A percentile compares a stretch with the other conserved stretches of the same genome.
Evolutionary conservation across 1,140 invertebrate genomes (phyloP).

Genomic region (Papilio polytes): DNA sequence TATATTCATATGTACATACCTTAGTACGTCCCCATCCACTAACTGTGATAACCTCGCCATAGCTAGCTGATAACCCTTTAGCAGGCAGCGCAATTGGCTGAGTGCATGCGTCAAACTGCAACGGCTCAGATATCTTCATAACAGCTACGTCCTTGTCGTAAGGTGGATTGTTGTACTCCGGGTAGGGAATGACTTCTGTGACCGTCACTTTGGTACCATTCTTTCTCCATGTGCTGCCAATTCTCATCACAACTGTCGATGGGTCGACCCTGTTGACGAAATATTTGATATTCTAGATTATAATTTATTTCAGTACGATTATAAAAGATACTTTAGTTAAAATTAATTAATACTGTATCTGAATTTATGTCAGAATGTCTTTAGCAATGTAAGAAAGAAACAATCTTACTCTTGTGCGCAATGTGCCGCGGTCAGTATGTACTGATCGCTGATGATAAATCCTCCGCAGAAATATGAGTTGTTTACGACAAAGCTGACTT

Average conservation of each 20-base stretch:
- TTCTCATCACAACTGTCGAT: slow-evolving; percentile 69
- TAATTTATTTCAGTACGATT: neutral
- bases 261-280: slow-evolving; percentile 68
- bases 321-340: neutral
- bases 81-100: slow-evolving; percentile 61
- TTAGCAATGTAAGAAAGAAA: neutral
- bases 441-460: slow-evolving; percentile 84
- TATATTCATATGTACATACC: slow-evolving; percentile 42
- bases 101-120: slow-evolving; percentile 64
- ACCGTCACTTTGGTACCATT: slow-evolving; percentile 77
- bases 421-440: slow-evolving; percentile 87
- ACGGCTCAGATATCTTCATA: slow-evolving; percentile 73
- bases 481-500: slow-evolving; percentile 83
- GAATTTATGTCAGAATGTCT: neutral
- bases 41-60: slow-evolving; percentile 55
- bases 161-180: slow-evolving; percentile 76
- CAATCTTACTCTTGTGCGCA: slow-evolving; percentile 83
- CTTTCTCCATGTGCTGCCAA: slow-evolving; percentile 70
- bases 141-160: slow-evolving; percentile 86
- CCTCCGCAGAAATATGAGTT: slow-evolving; percentile 86
- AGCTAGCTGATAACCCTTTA: slow-evolving; percentile 51
- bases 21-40: slow-evolving; percentile 71
- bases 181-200: slow-evolving; percentile 75
- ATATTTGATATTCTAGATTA: neutral
- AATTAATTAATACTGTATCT: neutral